A percentile compares a stretch with the other conserved stretches of the same genome.
Evolutionary conservation across 2,797 vertebrate genomes (phyloP).

Genomic region (Gila robusta): DNA sequence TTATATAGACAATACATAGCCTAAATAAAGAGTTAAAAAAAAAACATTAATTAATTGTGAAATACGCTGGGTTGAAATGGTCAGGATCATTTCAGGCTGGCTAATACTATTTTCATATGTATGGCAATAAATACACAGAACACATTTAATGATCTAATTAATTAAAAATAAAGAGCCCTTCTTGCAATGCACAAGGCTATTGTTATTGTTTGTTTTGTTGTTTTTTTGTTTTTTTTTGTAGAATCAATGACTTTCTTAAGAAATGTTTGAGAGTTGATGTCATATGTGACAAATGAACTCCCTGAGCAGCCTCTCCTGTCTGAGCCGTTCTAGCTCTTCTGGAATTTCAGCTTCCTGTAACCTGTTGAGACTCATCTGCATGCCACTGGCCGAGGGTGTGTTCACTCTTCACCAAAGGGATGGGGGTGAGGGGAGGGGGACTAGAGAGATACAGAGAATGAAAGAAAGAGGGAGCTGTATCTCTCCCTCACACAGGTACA

Average conservation of each 20-base stretch:
- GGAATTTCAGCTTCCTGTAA: constrained; percentile 70
- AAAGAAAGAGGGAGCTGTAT: constrained; percentile 65
- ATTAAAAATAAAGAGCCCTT: constrained; percentile 3
- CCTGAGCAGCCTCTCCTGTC: constrained; percentile 40
- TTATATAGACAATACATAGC: neutral
- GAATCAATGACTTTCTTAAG: constrained; percentile 16
- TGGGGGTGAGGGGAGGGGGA: constrained; percentile 53
- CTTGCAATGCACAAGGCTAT: neutral
- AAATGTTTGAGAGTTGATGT: constrained; percentile 22
- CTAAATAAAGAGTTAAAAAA: neutral
- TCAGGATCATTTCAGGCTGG: neutral
- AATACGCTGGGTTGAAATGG: neutral
- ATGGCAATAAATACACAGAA: neutral
- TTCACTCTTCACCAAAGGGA: constrained; percentile 58
- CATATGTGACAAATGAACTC: constrained; percentile 34
- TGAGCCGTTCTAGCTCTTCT: constrained; percentile 58
- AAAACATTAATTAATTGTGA: neutral
- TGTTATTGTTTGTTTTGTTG: neutral
- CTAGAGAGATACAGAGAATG: constrained; percentile 58
- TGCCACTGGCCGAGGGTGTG: constrained; percentile 64
- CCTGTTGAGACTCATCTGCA: constrained; percentile 73
- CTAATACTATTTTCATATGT: neutral
- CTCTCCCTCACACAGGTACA: constrained; percentile 49
- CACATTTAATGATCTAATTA: neutral
- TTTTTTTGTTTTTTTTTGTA: neutral